These are phyloP conservation scores for Takifugu rubripes DNA, from an alignment of 2,797 vertebrate genomes.

Conservation along the genomic window DNA sequence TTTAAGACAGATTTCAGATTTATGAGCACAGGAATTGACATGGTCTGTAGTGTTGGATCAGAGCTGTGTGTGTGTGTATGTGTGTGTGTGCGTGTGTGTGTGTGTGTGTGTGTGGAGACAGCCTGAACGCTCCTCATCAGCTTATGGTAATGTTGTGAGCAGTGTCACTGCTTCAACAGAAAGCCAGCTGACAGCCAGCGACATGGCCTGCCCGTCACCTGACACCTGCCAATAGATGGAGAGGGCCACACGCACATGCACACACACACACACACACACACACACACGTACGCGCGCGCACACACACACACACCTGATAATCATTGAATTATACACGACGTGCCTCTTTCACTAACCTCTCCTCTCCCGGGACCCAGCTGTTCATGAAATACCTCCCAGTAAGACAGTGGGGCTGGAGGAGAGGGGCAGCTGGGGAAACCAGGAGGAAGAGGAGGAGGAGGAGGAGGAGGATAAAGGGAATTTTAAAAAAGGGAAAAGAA, in stretches of 20 bases:
- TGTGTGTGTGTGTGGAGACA: slow-evolving; percentile 22
- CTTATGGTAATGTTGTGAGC: slow-evolving; percentile 73
- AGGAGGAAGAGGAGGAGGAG: slow-evolving; percentile 33
- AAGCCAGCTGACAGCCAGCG: slow-evolving; percentile 78
- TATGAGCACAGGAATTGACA: slow-evolving; percentile 29
- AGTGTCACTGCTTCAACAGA: slow-evolving; percentile 71
- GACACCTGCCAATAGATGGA: slow-evolving; percentile 76
- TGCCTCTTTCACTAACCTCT: slow-evolving; percentile 77
- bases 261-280: slow-evolving; percentile 42
- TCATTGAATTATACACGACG: slow-evolving; percentile 84
- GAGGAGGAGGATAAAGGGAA: neutral
- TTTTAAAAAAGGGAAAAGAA: slow-evolving; percentile 43
- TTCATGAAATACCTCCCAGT: slow-evolving; percentile 89
- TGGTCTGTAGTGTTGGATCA: slow-evolving; percentile 41
- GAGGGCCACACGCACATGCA: slow-evolving; percentile 46
- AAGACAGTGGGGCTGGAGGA: slow-evolving; percentile 67
- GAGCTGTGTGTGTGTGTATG: slow-evolving; percentile 32
- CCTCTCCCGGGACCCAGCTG: slow-evolving; percentile 87
- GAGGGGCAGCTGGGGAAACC: slow-evolving; percentile 59
- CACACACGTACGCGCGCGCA: slow-evolving; percentile 33
- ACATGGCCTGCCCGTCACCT: slow-evolving; percentile 78
- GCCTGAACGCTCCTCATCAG: slow-evolving; percentile 63
- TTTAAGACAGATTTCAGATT: slow-evolving; percentile 21
- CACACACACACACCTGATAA: slow-evolving; percentile 70
- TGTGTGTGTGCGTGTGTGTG: no score